phyloP scores from a whole-genome alignment of 2,888 invertebrate species.

The Drosophila yooni region DNA sequence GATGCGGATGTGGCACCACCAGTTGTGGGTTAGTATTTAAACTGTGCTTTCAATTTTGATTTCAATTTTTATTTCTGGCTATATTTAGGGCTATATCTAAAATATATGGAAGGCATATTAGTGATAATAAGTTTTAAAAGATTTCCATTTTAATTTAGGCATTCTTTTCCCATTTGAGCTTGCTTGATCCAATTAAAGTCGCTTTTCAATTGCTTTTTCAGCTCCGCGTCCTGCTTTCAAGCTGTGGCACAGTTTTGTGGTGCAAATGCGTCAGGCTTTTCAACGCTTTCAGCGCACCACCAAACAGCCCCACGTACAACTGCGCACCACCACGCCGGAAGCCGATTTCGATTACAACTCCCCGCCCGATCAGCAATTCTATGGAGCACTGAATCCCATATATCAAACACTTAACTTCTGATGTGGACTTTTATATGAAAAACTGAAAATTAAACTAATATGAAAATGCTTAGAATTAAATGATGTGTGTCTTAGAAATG shows the following conservation, averaged over 20 bases:
- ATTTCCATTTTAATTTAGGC: neutral
- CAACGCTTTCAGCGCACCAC: slow-evolving; percentile 29
- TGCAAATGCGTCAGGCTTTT: slow-evolving; percentile 42
- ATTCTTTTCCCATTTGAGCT: neutral
- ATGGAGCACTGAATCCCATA: slow-evolving; percentile 71
- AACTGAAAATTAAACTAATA: slow-evolving; percentile 21
- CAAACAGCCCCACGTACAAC: slow-evolving; percentile 11
- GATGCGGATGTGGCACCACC: slow-evolving; percentile 65
- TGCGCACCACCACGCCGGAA: slow-evolving; percentile 32
- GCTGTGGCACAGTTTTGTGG: slow-evolving; percentile 54
- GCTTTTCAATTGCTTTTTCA: neutral
- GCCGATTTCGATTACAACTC: slow-evolving; percentile 13
- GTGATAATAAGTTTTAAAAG: neutral
- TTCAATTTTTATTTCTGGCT: neutral
- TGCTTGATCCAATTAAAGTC: no score
- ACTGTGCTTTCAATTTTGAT: no score
- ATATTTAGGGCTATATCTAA: neutral
- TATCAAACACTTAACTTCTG: slow-evolving; percentile 58
- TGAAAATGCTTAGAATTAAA: slow-evolving; percentile 21
- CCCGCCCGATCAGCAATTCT: slow-evolving; percentile 41
- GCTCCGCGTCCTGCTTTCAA: slow-evolving; percentile 21
- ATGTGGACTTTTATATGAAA: slow-evolving; percentile 42
- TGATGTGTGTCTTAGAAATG: slow-evolving; percentile 43
- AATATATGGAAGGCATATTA: neutral
- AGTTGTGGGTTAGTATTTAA: slow-evolving; percentile 35